Base-by-base conservation (phyloP, 2,888 invertebrate species). In the Oligia fasciuncula region DNA sequence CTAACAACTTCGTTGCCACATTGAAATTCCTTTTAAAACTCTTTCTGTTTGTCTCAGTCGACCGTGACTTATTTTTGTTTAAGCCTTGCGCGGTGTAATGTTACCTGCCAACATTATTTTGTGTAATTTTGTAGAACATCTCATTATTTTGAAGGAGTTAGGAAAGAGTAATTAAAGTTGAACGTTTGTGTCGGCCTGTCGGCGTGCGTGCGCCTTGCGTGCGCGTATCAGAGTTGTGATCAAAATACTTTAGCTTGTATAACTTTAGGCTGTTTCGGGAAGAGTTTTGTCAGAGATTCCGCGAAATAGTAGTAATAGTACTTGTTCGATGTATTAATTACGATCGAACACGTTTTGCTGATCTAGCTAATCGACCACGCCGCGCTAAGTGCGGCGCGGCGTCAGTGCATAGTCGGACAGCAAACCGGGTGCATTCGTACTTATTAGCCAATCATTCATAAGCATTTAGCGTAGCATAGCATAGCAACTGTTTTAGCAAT, bases 131-230 rank as follows among this genome's bases (percentile, higher is more conserved):
- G 17, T 46, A 46, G 35, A 76, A 60, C 4, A 14, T 29, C 49
- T 63, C n/a, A 49, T 51, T 40, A 51, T 49, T 60, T 62, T 23
- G 8, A 60, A 62, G 40, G 43, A 79, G 51, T 63, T 54, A 23
- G 6, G 54, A 63, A n/a, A 69, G 49, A 54, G 40, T 35, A 57
- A 77, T 67, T 66, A 76, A 54, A 66, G 66, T 77, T 66, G 29
- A 63, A 54, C 46, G 11, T 79, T 46, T 46, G 54, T 66, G 67
- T 29, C 4, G 1, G 43, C 8, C 23, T 35, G 49, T n/a, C 49
- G 23, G 13, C 11, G 19, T 14, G 23, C 43, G 43, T n/a, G 9
- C 19, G 29, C 62, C 11, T 4, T 14, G 23, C 43, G 43, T n/a
- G 9, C 19, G 29, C 62, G 4, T 4, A 1, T n/a, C 49, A 74